Evolutionary conservation across 2,797 vertebrate genomes (phyloP).

Genomic region (Arnoldichthys spilopterus): DNA sequence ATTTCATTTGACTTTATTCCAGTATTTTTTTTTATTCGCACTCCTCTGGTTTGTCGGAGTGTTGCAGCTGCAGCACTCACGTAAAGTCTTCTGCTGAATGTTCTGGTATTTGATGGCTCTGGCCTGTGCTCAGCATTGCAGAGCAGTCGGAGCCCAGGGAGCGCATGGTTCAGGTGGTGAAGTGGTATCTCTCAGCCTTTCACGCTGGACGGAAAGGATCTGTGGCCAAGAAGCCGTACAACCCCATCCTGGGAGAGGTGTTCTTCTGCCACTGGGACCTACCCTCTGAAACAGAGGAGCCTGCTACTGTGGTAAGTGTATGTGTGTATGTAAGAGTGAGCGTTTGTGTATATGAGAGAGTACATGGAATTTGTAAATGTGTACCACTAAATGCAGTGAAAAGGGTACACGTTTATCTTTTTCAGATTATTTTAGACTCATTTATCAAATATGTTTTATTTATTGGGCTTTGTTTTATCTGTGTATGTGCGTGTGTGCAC

Average conservation of each 20-base stretch:
- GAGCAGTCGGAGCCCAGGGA: constrained; percentile 92
- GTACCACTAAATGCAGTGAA: no score
- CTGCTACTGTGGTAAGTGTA: constrained; percentile 68
- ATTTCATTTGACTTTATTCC: not conserved
- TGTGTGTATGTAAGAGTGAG: not conserved
- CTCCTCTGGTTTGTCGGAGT: not conserved
- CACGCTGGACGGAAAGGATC: constrained; percentile 98
- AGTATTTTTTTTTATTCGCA: not conserved
- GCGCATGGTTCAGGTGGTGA: constrained; percentile 95
- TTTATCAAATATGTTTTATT: no score
- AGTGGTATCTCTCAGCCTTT: constrained; percentile 98
- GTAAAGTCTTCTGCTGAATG: not conserved
- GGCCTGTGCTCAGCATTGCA: constrained; percentile 82
- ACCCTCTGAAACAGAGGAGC: constrained; percentile 86
- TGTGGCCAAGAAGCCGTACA: constrained; percentile 99
- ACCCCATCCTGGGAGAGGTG: constrained; percentile 96
- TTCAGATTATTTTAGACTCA: no score
- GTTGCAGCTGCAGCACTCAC: not conserved
- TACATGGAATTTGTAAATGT: no score
- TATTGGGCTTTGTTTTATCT: no score
- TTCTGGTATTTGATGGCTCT: constrained; percentile 18
- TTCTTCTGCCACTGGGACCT: constrained; percentile 97
- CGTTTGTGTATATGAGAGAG: no score
- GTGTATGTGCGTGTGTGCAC: not conserved
- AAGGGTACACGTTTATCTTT: no score